Percentiles rank a stretch among this genome's conserved stretches.
phyloP scores from a whole-genome alignment of 2,113 vertebrate genomes.

The Microcebus lehilahytsara region DNA sequence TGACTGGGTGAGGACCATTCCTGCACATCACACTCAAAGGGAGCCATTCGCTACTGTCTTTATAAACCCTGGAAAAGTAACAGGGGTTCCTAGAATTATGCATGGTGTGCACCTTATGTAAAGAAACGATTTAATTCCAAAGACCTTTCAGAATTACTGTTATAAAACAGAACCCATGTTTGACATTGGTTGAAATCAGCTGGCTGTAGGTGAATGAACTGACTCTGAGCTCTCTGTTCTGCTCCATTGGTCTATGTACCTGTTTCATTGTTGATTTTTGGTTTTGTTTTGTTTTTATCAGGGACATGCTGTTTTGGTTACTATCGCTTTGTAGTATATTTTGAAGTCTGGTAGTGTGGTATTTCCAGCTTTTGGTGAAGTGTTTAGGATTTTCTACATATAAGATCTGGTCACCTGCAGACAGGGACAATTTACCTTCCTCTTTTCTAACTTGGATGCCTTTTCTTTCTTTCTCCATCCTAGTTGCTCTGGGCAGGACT shows the following conservation, averaged over 20 bases:
- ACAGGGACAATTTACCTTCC: neutral
- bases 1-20: fast-evolving
- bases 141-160: neutral
- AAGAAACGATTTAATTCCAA: neutral
- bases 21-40: fast-evolving
- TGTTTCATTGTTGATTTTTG: neutral
- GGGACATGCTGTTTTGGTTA: neutral
- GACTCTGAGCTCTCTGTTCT: too few relatives aligned
- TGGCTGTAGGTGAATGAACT: neutral
- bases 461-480: neutral
- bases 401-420: neutral
- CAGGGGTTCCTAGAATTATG: neutral
- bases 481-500: neutral
- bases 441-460: neutral
- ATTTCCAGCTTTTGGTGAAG: neutral
- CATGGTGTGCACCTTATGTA: neutral
- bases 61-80: neutral
- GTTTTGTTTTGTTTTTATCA: neutral
- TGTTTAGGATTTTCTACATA: neutral
- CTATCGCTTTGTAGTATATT: neutral
- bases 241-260: neutral
- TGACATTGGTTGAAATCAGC: neutral
- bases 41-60: neutral
- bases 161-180: neutral
- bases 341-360: neutral